A percentile compares a stretch with the other conserved stretches of the same genome.
Evolutionary conservation across 2,113 vertebrate species (phyloP).

Genomic region (Bubo blakistoni): DNA sequence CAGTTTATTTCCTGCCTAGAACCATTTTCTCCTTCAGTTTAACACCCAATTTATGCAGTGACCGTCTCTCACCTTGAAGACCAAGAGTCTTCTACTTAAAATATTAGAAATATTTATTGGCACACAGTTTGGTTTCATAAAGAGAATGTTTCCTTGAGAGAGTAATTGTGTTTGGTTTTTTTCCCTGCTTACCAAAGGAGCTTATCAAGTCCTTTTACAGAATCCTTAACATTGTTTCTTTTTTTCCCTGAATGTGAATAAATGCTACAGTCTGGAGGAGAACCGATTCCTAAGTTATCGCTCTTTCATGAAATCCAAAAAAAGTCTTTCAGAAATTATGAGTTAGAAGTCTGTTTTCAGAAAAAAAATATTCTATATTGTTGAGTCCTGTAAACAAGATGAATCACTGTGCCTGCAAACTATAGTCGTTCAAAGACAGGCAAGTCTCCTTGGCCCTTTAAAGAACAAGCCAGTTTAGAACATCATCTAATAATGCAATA

Average conservation of each 20-base stretch:
- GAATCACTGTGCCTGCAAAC: not conserved
- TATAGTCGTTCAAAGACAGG: not conserved
- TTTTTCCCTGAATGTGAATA: conserved; percentile 6
- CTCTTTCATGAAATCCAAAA: not conserved
- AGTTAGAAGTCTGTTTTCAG: not conserved
- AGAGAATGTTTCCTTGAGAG: conserved; percentile 15
- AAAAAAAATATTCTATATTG: not conserved
- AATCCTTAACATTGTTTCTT: conserved; percentile 11
- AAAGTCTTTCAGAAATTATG: not conserved
- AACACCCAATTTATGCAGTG: not conserved
- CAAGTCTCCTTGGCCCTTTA: not conserved
- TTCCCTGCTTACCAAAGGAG: conserved; percentile 1
- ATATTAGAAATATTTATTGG: not conserved
- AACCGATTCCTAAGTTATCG: not conserved
- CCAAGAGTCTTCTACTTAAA: not conserved
- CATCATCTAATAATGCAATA: not conserved
- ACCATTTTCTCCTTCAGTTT: not conserved
- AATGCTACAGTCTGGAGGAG: not conserved
- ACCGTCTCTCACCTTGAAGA: not conserved
- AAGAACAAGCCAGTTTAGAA: not conserved
- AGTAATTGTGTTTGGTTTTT: not conserved
- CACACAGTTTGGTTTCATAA: conserved; percentile 2
- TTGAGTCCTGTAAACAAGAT: not conserved
- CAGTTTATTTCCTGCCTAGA: not conserved
- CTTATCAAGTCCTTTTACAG: conserved; percentile 2